These are phyloP conservation scores for Neotoxoptera formosana DNA, from an alignment of 1,140 invertebrate species.

Conservation along the genomic window DNA sequence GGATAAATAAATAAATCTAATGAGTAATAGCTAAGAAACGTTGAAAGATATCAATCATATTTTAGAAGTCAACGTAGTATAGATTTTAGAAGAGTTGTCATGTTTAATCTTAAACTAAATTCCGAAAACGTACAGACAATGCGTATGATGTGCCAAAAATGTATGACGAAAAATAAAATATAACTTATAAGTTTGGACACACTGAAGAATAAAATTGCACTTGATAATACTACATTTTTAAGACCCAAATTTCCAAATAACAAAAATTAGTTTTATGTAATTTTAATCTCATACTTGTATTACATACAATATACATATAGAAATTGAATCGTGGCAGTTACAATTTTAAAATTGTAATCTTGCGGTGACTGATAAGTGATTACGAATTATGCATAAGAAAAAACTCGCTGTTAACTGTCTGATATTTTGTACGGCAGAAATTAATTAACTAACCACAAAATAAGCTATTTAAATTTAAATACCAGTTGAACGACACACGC, in stretches of 20 bases:
- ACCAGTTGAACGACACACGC: not conserved
- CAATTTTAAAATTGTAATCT: not conserved
- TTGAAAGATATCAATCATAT: not conserved
- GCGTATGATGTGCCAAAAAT: not conserved
- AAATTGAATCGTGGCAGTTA: not conserved
- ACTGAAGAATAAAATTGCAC: not conserved
- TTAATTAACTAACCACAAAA: not conserved
- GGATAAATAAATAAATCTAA: not conserved
- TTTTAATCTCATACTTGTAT: not conserved
- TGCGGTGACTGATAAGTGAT: not conserved
- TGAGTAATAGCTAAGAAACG: not conserved
- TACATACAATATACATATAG: not conserved
- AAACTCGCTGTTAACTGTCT: not conserved
- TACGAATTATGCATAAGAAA: not conserved
- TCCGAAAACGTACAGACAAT: not conserved
- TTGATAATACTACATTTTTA: not conserved
- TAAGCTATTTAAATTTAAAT: not conserved
- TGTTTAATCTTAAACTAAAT: conserved; percentile 30
- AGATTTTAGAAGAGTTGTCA: not conserved
- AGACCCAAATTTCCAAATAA: not conserved
- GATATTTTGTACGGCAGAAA: not conserved
- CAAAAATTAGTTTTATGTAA: not conserved
- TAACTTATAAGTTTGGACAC: not conserved
- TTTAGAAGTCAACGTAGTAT: not conserved
- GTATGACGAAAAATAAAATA: not conserved